phyloP scores from a whole-genome alignment of 2,888 invertebrate genomes.

The Alloscopus bannaensis region DNA sequence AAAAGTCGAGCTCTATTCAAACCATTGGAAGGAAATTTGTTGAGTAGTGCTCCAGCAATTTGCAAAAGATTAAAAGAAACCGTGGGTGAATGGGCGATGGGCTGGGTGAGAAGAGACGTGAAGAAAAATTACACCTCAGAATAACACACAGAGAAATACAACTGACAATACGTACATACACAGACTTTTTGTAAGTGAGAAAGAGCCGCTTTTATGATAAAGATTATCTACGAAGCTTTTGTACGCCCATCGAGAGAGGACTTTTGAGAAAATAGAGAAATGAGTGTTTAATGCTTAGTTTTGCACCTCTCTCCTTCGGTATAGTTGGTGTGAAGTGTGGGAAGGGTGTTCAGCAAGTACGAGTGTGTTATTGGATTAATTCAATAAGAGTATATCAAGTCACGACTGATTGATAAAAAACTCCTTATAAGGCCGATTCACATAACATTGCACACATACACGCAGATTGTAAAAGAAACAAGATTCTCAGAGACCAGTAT shows the following conservation, averaged over 20 bases:
- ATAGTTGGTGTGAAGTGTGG: too few species aligned
- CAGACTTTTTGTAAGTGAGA: not conserved
- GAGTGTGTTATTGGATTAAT: conserved; percentile 32
- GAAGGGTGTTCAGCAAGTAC: too few species aligned
- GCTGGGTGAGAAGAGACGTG: conserved; percentile 43
- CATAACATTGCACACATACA: too few species aligned
- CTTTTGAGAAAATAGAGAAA: not conserved
- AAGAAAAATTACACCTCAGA: conserved; percentile 55
- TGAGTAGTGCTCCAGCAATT: conserved; percentile 58
- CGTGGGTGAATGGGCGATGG: not conserved
- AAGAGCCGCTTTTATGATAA: too few species aligned
- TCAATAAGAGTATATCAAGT: conserved; percentile 55
- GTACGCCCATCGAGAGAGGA: conserved; percentile 4
- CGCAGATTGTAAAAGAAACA: too few species aligned
- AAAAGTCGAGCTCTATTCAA: conserved; percentile 30
- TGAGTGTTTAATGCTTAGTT: not conserved
- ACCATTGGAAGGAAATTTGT: conserved; percentile 42
- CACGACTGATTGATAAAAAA: conserved; percentile 70
- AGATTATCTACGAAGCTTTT: too few species aligned
- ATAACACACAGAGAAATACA: not conserved
- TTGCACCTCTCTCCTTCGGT: too few species aligned
- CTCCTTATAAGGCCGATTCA: conserved; percentile 68
- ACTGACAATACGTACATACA: not conserved
- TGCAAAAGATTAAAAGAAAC: conserved; percentile 39
- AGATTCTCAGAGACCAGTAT: too few species aligned